Percentiles rank a stretch among this genome's conserved stretches.
These are phyloP conservation scores for Tretioscincus oriximinensis DNA, from an alignment of 2,113 vertebrate species.

Conservation along the genomic window DNA sequence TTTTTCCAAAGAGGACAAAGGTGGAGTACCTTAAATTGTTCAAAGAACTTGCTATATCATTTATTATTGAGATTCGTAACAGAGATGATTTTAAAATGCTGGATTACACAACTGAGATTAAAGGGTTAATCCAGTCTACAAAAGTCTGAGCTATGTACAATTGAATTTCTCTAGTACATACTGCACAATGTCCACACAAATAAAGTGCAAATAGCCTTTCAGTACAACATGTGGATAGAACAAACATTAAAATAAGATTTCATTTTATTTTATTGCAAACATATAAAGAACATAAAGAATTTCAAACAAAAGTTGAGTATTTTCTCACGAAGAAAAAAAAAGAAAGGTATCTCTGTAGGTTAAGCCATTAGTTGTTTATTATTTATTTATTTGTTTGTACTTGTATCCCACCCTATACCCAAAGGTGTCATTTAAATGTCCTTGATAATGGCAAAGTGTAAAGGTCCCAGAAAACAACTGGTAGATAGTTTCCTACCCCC, in stretches of 20 bases:
- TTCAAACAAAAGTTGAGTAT: neutral
- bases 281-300: neutral
- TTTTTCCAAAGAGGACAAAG: constrained; percentile 97
- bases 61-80: neutral
- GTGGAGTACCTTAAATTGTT: constrained; percentile 89
- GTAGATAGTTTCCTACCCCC: too few species aligned
- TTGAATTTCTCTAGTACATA: neutral
- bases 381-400: too few species aligned
- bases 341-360: neutral
- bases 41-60: constrained; percentile 37
- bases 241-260: neutral
- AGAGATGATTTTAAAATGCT: neutral
- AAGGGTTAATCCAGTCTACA: neutral
- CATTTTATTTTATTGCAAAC: neutral
- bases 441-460: too few species aligned
- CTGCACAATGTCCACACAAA: too few species aligned
- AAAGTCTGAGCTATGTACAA: neutral
- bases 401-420: too few species aligned
- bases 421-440: too few species aligned
- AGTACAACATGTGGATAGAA: neutral
- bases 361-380: neutral
- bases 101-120: neutral
- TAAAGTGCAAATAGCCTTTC: neutral
- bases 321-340: neutral
- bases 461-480: too few species aligned